phyloP scores from a whole-genome alignment of 2,113 vertebrate genomes.

The Platysternon megacephalum region DNA sequence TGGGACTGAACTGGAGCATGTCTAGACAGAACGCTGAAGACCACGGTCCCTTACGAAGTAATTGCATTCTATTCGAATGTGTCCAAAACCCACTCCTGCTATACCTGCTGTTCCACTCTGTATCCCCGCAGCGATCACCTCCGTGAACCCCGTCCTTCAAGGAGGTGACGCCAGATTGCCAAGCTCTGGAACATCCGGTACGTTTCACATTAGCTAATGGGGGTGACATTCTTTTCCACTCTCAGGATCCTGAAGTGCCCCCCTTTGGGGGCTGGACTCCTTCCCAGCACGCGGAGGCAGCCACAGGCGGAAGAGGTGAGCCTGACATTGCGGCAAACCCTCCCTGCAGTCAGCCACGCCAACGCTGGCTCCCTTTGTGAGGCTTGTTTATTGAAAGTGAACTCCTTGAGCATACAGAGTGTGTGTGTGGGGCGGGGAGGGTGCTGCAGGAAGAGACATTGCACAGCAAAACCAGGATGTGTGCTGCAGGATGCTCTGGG shows the following conservation, averaged over 20 bases:
- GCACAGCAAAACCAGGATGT: neutral
- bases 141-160: neutral
- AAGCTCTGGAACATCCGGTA: conserved; percentile 26
- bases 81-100: neutral
- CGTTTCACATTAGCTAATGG: conserved; percentile 62
- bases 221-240: conserved; percentile 39
- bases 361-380: conserved; percentile 14
- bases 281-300: conserved; percentile 63
- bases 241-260: conserved; percentile 46
- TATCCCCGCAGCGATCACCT: neutral
- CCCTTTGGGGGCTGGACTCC: conserved; percentile 55
- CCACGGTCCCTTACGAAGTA: neutral
- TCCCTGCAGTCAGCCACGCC: conserved; percentile 56
- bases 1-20: neutral
- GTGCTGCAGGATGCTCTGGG: neutral
- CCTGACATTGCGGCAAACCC: conserved; percentile 69
- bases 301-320: conserved; percentile 55
- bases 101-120: fast-evolving
- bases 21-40: neutral
- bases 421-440: neutral
- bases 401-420: conserved; percentile 30
- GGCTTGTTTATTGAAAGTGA: conserved; percentile 57
- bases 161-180: neutral
- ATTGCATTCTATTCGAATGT: neutral
- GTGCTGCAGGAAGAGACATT: neutral